phyloP scores from a whole-genome alignment of 2,888 invertebrate genomes.

The Napeogenes sylphis region DNA sequence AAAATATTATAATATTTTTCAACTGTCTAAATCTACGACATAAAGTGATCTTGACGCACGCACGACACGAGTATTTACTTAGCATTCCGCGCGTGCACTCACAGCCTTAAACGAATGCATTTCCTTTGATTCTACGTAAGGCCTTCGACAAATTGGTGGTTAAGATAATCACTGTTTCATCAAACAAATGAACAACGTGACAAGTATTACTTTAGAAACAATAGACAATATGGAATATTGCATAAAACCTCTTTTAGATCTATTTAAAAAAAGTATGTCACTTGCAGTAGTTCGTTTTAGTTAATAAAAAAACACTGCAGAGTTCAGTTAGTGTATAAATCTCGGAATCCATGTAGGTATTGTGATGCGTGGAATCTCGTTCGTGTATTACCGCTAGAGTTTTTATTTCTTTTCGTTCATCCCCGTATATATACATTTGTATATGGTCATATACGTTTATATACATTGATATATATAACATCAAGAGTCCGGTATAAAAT shows the following conservation, averaged over 20 bases:
- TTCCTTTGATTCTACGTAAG: conserved; percentile 59
- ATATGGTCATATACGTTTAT: too few relatives aligned
- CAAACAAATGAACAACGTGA: conserved; percentile 18
- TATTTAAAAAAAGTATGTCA: too few relatives aligned
- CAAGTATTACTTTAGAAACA: background rate
- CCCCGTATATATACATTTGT: background rate
- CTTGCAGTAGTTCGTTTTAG: too few relatives aligned
- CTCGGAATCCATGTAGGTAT: conserved; percentile 26
- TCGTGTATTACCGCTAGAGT: conserved; percentile 18
- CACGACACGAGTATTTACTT: conserved; percentile 33
- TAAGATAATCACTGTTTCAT: conserved; percentile 47
- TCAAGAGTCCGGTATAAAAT: too few relatives aligned
- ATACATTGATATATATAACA: too few relatives aligned
- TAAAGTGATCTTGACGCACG: conserved; percentile 46
- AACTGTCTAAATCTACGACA: too few relatives aligned
- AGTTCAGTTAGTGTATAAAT: conserved; percentile 28
- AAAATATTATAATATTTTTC: too few relatives aligned
- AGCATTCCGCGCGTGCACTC: conserved; percentile 53
- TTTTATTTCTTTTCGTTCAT: conserved; percentile 18
- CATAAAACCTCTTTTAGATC: too few relatives aligned
- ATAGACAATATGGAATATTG: background rate
- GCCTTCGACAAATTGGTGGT: conserved; percentile 56
- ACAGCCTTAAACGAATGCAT: conserved; percentile 60
- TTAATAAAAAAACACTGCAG: background rate
- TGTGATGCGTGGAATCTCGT: conserved; percentile 24